Conservation (phyloP, 1,140 invertebrate genomes). For the Littorina saxatilis region DNA sequence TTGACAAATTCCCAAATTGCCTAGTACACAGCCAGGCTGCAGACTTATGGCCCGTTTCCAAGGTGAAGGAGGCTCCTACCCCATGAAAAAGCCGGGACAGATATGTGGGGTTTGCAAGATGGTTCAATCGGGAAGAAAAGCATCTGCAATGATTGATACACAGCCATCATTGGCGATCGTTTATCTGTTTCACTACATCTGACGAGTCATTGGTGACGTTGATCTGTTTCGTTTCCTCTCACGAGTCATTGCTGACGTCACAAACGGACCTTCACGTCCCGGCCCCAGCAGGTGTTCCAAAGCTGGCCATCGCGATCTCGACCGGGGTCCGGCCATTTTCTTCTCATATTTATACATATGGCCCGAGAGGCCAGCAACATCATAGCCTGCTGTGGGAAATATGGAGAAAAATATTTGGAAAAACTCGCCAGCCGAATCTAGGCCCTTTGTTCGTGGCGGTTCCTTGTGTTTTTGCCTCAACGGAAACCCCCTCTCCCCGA, state of each 20-base stretch:
- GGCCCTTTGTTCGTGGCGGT: conserved; percentile 2
- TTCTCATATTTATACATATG: conserved; percentile 10
- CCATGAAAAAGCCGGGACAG: too few species aligned
- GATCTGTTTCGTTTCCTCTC: not conserved
- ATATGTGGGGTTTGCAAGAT: too few species aligned
- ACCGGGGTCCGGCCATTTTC: not conserved
- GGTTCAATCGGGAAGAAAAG: too few species aligned
- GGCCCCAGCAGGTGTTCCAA: too few species aligned
- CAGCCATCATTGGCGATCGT: not conserved
- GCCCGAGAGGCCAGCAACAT: not conserved
- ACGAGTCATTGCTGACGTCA: too few species aligned
- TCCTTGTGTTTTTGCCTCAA: not conserved
- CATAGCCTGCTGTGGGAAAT: not conserved
- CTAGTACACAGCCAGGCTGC: too few species aligned
- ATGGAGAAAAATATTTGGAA: conserved; percentile 19
- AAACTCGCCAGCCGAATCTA: conserved; percentile 4
- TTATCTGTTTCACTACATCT: not conserved
- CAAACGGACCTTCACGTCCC: not conserved
- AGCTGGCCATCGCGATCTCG: not conserved
- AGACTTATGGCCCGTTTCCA: too few species aligned
- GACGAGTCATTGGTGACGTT: too few species aligned
- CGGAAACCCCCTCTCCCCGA: not conserved
- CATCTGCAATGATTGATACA: not conserved
- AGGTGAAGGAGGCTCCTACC: too few species aligned
- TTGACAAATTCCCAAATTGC: too few species aligned